phyloP scores from a whole-genome alignment of 2,113 vertebrate species.

The Pseudois nayaur region DNA sequence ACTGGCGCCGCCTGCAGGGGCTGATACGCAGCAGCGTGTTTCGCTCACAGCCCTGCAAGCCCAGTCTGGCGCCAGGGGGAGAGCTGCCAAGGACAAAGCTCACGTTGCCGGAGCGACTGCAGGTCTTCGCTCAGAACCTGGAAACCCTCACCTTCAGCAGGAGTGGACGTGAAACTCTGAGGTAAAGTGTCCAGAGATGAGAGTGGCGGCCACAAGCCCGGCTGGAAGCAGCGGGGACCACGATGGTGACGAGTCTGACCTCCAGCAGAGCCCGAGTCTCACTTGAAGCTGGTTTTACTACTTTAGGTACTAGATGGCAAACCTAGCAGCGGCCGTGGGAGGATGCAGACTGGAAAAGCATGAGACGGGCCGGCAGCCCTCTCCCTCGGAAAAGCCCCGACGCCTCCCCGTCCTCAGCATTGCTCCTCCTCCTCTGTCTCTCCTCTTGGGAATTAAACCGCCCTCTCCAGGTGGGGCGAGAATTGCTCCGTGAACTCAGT shows the following conservation, averaged over 20 bases:
- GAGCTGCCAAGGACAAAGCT: background rate
- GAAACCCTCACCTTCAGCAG: background rate
- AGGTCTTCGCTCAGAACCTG: background rate
- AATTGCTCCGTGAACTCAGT: rapidly evolving
- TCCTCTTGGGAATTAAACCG: rapidly evolving
- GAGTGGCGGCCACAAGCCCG: background rate
- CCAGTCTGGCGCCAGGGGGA: rapidly evolving
- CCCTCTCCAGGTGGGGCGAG: background rate
- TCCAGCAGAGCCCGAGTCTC: background rate
- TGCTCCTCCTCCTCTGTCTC: background rate
- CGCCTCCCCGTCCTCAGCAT: rapidly evolving
- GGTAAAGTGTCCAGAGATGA: background rate
- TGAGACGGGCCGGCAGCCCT: rapidly evolving
- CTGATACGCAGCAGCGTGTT: no score
- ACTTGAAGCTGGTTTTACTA: rapidly evolving
- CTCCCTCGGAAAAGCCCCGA: no score
- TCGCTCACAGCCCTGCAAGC: background rate
- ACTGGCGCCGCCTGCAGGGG: background rate
- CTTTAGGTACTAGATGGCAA: rapidly evolving
- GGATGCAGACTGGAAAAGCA: background rate
- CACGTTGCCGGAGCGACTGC: no score
- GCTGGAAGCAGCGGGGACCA: background rate
- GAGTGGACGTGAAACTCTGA: background rate
- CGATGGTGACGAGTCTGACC: background rate
- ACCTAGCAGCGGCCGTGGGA: background rate